Conservation (phyloP, 2,888 invertebrate species). For the Chrysomela aeneicollis region DNA sequence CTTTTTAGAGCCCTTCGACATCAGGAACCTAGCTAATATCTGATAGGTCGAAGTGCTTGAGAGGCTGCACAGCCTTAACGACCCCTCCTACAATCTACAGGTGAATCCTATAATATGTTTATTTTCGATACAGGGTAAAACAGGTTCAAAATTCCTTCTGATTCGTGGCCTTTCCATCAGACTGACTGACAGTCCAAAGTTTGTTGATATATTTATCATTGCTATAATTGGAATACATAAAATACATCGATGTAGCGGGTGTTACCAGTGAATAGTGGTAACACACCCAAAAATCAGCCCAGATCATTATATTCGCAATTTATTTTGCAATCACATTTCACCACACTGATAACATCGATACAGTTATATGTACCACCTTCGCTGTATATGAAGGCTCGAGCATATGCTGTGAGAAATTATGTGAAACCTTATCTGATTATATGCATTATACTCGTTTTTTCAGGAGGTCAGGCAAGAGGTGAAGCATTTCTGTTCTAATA, state of each 20-base stretch:
- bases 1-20: too few relatives aligned
- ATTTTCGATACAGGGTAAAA: too few relatives aligned
- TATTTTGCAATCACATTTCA: background rate
- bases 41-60: too few relatives aligned
- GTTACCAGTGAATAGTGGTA: background rate
- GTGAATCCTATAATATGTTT: too few relatives aligned
- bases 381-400: background rate
- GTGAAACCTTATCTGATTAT: background rate
- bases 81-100: too few relatives aligned
- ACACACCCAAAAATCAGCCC: conserved; percentile 1
- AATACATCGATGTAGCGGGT: background rate
- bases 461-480: conserved; percentile 7
- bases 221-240: background rate
- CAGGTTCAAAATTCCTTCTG: too few relatives aligned
- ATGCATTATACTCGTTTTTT: background rate
- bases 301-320: background rate
- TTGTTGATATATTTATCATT: too few relatives aligned
- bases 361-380: background rate
- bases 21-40: too few relatives aligned
- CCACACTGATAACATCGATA: background rate
- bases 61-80: too few relatives aligned
- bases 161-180: too few relatives aligned
- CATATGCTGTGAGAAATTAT: background rate
- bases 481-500: conserved; percentile 17
- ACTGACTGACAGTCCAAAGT: too few relatives aligned